Percentiles rank a stretch among this genome's conserved stretches.
Evolutionary conservation across 2,797 vertebrate species (phyloP).

Genomic region (Chelmon rostratus): DNA sequence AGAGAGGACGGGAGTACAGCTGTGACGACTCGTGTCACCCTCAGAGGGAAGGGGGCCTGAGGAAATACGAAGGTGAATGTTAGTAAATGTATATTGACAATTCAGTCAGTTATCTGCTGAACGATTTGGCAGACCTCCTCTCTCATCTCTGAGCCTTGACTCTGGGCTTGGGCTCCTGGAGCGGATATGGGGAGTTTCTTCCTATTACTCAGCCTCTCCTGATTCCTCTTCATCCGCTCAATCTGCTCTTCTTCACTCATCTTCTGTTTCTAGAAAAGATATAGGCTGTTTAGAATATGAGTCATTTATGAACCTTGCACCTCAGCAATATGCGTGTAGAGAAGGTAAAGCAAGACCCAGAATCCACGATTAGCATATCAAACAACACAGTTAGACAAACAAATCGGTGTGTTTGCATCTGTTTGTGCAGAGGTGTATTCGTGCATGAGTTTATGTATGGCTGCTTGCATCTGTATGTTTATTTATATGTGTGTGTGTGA

Average conservation of each 20-base stretch:
- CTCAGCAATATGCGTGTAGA: slow-evolving; percentile 5
- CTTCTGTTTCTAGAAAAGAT: slow-evolving; percentile 71
- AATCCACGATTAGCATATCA: slow-evolving; percentile 13
- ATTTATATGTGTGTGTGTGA: slow-evolving; percentile 21
- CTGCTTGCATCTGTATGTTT: slow-evolving; percentile 20
- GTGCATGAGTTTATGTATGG: neutral
- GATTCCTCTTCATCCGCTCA: slow-evolving; percentile 77
- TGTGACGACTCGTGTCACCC: slow-evolving; percentile 83
- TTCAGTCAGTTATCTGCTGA: slow-evolving; percentile 4
- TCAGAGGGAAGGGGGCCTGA: slow-evolving; percentile 79
- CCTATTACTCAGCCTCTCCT: slow-evolving; percentile 74
- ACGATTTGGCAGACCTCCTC: slow-evolving; percentile 72
- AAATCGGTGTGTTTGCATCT: slow-evolving; percentile 21
- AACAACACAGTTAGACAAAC: neutral
- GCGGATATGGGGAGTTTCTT: slow-evolving; percentile 65
- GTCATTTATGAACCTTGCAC: slow-evolving; percentile 38
- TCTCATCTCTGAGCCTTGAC: slow-evolving; percentile 65
- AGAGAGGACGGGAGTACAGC: slow-evolving; percentile 83
- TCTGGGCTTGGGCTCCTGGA: slow-evolving; percentile 41
- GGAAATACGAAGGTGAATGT: slow-evolving; percentile 16
- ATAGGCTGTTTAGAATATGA: slow-evolving; percentile 27
- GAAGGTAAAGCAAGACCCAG: neutral
- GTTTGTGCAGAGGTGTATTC: slow-evolving; percentile 16
- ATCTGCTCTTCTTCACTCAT: slow-evolving; percentile 82
- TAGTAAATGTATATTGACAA: neutral